Conservation (phyloP, 2,888 invertebrate species). For the Hedya salicella region DNA sequence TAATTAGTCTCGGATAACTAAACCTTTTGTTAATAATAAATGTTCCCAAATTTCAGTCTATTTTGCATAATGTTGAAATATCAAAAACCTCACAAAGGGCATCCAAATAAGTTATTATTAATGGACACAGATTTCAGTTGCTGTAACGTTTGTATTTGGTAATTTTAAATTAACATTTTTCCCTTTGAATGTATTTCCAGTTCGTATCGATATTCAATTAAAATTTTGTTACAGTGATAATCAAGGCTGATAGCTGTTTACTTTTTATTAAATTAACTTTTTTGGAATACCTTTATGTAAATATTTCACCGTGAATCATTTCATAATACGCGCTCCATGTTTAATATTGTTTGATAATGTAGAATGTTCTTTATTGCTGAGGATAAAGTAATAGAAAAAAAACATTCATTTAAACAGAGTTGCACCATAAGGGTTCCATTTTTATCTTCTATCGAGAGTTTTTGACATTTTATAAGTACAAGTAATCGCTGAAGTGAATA, state of each 20-base stretch:
- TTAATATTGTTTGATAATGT: too few relatives aligned
- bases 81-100: not conserved
- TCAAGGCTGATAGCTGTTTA: not conserved
- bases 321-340: too few relatives aligned
- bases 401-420: too few relatives aligned
- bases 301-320: not conserved
- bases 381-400: too few relatives aligned
- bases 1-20: not conserved
- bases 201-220: not conserved
- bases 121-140: too few relatives aligned
- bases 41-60: not conserved
- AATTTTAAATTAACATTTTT: too few relatives aligned
- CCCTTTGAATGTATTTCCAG: not conserved
- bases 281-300: not conserved
- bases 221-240: not conserved
- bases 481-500: too few relatives aligned
- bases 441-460: too few relatives aligned
- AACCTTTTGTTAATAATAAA: not conserved
- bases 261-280: not conserved
- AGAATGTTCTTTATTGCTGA: too few relatives aligned
- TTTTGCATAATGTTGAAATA: constrained; percentile 2
- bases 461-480: too few relatives aligned
- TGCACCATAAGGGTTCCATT: too few relatives aligned
- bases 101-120: not conserved
- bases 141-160: too few relatives aligned